Percentiles rank a stretch among this genome's conserved stretches.
Conservation (phyloP, 2,888 invertebrate genomes). For the Acronicta psi region DNA sequence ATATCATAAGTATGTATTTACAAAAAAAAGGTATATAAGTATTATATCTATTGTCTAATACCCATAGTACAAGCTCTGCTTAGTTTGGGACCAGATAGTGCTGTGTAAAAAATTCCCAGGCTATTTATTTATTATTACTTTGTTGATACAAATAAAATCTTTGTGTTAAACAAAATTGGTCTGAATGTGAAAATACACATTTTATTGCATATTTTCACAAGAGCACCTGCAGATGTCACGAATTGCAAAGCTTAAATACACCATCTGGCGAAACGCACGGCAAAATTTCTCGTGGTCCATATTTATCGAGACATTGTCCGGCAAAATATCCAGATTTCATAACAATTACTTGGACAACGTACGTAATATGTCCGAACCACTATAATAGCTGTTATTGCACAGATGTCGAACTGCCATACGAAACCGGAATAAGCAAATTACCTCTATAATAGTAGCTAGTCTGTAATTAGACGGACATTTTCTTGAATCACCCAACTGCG, state of each 20-base stretch:
- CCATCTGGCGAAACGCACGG: conserved; percentile 15
- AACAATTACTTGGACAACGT: conserved; percentile 49
- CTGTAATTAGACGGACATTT: conserved; percentile 74
- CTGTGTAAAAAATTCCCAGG: no score
- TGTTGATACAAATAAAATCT: no score
- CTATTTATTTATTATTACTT: no score
- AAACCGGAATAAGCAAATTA: conserved; percentile 80
- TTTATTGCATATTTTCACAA: neutral
- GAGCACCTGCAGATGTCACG: conserved; percentile 29
- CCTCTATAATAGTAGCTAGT: conserved; percentile 60
- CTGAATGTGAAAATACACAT: no score
- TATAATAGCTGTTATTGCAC: conserved; percentile 70
- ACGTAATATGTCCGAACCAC: conserved; percentile 38
- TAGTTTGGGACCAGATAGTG: no score
- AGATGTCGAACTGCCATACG: conserved; percentile 72
- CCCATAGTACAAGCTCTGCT: no score
- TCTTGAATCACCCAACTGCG: conserved; percentile 74
- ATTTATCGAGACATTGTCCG: conserved; percentile 45
- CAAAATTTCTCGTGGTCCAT: conserved; percentile 23
- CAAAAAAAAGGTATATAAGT: no score
- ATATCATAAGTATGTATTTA: no score
- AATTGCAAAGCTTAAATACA: conserved; percentile 25
- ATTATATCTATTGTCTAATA: no score
- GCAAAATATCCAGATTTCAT: conserved; percentile 46
- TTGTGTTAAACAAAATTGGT: no score